Percentiles rank a stretch among this genome's conserved stretches.
Conservation (phyloP, 92 coral and sea anemone species). For the Meandrina meandrites region DNA sequence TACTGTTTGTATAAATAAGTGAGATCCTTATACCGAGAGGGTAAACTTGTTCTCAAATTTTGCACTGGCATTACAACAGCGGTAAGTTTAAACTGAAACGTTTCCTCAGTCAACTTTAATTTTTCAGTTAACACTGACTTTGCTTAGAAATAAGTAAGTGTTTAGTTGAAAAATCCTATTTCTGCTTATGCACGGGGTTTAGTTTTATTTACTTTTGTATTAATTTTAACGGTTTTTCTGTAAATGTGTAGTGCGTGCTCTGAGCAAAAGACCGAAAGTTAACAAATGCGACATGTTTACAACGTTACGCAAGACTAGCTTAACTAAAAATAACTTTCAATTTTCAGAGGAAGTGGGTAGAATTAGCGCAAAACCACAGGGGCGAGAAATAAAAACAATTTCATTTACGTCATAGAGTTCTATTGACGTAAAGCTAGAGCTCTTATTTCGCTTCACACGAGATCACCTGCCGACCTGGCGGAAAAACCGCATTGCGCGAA, state of each 20-base stretch:
- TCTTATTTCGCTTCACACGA: not conserved
- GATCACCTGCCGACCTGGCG: slow-evolving; percentile 17
- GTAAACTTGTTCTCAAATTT: not conserved
- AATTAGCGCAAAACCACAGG: slow-evolving; percentile 1
- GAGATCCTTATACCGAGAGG: not conserved
- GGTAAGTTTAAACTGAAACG: not conserved
- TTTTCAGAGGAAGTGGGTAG: not conserved
- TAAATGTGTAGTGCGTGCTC: not conserved
- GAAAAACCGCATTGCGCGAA: slow-evolving; percentile 12
- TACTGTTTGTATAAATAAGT: not conserved
- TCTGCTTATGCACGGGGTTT: not conserved
- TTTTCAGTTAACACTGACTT: not conserved
- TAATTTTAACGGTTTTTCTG: not conserved
- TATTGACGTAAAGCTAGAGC: slow-evolving; percentile 8
- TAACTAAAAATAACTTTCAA: not conserved
- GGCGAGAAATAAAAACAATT: not conserved
- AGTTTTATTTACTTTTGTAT: not conserved
- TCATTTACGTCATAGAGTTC: not conserved
- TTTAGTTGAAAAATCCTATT: not conserved
- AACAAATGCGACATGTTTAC: slow-evolving; percentile 17
- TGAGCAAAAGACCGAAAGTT: not conserved
- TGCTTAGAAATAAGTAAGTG: not conserved
- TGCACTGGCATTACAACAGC: not conserved
- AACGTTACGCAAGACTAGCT: not conserved
- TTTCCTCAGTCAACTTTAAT: not conserved